phyloP scores from a whole-genome alignment of 30 jellyfish, hydroid and myxozoan genomes.

The Aurelia coerulea region DNA sequence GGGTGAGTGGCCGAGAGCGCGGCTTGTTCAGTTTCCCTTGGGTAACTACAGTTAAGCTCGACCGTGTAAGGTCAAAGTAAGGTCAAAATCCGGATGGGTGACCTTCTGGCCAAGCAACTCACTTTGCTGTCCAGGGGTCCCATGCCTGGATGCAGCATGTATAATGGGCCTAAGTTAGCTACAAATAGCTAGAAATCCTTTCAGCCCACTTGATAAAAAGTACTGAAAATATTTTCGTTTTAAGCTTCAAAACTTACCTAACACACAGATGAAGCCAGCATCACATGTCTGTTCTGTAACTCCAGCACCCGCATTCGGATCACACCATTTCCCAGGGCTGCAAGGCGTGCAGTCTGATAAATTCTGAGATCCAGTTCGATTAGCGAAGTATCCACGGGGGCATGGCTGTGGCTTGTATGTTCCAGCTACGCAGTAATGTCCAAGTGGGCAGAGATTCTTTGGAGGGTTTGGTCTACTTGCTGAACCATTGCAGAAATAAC shows the following conservation, averaged over 20 bases:
- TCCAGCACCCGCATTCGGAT: slow-evolving; percentile 92
- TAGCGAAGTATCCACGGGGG: slow-evolving; percentile 90
- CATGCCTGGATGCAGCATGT: too few species aligned
- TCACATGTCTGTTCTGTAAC: slow-evolving; percentile 86
- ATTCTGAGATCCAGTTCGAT: slow-evolving; percentile 71
- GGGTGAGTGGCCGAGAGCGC: too few species aligned
- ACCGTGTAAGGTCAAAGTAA: too few species aligned
- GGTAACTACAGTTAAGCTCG: too few species aligned
- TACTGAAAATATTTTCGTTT: too few species aligned
- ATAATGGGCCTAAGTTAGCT: too few species aligned
- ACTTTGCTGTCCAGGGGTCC: too few species aligned
- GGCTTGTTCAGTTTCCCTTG: too few species aligned
- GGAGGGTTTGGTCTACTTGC: slow-evolving; percentile 83
- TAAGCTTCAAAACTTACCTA: slow-evolving; percentile 31
- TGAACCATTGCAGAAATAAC: slow-evolving; percentile 93
- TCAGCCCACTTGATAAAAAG: too few species aligned
- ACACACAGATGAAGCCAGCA: slow-evolving; percentile 89
- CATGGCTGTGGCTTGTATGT: slow-evolving; percentile 88
- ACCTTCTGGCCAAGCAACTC: too few species aligned
- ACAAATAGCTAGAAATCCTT: too few species aligned
- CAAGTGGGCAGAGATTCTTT: slow-evolving; percentile 81
- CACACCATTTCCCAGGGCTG: slow-evolving; percentile 98
- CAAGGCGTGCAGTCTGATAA: slow-evolving; percentile 87
- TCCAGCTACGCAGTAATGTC: slow-evolving; percentile 90
- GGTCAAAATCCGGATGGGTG: too few species aligned